Evolutionary conservation across 2,797 vertebrate species (phyloP).

Genomic region (Platalea minor): DNA sequence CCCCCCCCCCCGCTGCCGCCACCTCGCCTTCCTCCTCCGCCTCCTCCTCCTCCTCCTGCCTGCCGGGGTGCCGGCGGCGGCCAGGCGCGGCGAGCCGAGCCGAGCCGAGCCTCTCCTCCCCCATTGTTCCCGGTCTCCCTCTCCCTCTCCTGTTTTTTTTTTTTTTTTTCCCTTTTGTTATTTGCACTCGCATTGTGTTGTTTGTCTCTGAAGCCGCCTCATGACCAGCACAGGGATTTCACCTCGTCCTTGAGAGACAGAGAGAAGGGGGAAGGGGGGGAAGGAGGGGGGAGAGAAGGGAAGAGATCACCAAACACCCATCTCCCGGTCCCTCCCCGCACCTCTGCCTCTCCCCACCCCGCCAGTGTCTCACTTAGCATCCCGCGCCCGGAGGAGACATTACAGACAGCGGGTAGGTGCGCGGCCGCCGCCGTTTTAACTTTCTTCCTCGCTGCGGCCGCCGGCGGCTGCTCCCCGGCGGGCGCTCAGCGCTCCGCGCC

Average conservation of each 20-base stretch:
- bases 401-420: slow-evolving; percentile 64
- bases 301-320: slow-evolving; percentile 53
- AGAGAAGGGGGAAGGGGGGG: slow-evolving; percentile 7
- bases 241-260: slow-evolving; percentile 78
- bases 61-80: slow-evolving; percentile 18
- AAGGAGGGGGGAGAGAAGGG: neutral
- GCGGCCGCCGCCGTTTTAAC: slow-evolving; percentile 59
- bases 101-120: slow-evolving; percentile 50
- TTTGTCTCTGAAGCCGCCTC: slow-evolving; percentile 79
- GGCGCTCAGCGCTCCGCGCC: neutral
- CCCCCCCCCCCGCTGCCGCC: neutral
- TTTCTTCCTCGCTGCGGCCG: neutral
- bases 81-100: neutral
- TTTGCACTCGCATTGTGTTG: slow-evolving; percentile 78
- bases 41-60: neutral
- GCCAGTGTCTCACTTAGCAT: slow-evolving; percentile 50
- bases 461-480: neutral
- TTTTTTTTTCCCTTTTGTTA: slow-evolving; percentile 72
- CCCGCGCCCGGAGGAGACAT: slow-evolving; percentile 59
- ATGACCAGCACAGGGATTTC: slow-evolving; percentile 81
- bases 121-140: slow-evolving; percentile 66
- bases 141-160: neutral
- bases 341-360: slow-evolving; percentile 46
- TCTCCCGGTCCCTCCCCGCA: slow-evolving; percentile 62
- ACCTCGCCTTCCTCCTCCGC: neutral